These are phyloP conservation scores for Luperina testacea DNA, from an alignment of 2,888 invertebrate species.

Conservation along the genomic window DNA sequence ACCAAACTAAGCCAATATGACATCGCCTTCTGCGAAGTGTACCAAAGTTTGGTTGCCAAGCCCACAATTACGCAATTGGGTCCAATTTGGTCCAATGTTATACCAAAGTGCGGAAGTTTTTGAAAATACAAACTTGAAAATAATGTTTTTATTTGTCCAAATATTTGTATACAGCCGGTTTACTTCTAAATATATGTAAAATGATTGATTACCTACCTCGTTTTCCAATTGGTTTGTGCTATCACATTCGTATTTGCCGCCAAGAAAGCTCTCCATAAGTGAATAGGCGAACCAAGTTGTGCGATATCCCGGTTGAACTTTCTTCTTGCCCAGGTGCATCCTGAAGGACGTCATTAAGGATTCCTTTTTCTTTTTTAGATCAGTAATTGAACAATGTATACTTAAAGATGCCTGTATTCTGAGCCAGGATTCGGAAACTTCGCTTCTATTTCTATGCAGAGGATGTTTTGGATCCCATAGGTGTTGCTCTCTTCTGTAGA, in stretches of 20 bases:
- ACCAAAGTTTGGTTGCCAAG: constrained; percentile 56
- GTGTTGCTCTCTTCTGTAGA: constrained; percentile 80
- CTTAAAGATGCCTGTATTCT: constrained; percentile 80
- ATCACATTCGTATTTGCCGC: constrained; percentile 83
- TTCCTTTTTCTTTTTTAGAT: constrained; percentile 87
- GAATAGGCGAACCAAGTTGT: constrained; percentile 85
- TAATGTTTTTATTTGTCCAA: not conserved
- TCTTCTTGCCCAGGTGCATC: constrained; percentile 80
- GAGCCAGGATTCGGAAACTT: constrained; percentile 83
- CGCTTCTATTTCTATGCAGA: constrained; percentile 79
- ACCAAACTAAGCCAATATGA: constrained; percentile 28
- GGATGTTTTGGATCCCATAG: constrained; percentile 86
- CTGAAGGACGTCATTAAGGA: constrained; percentile 86
- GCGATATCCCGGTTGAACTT: constrained; percentile 74
- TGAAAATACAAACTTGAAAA: constrained; percentile 19
- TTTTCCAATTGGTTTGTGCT: constrained; percentile 78
- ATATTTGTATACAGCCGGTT: not conserved
- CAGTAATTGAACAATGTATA: constrained; percentile 76
- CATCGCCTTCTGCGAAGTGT: not conserved
- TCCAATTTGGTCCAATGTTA: constrained; percentile 68
- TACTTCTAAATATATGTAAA: not conserved
- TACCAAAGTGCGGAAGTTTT: constrained; percentile 45
- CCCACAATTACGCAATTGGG: constrained; percentile 65
- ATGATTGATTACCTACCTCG: constrained; percentile 78
- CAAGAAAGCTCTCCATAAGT: constrained; percentile 85